Conservation (phyloP, 2,888 invertebrate genomes). For the Epistrophe grossulariae region DNA sequence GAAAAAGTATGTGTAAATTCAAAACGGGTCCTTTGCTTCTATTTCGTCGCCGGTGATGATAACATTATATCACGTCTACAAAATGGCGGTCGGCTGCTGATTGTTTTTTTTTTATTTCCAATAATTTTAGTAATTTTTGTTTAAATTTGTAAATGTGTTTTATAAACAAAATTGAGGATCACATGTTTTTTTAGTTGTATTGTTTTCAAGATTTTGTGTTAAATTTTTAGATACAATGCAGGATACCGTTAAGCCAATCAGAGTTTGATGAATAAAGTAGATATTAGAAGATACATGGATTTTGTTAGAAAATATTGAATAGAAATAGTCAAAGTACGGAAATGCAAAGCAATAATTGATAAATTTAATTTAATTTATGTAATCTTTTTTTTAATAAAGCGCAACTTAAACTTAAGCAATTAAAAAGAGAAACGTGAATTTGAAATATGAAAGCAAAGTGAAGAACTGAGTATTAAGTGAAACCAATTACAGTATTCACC, state of each 20-base stretch:
- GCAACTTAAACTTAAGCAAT: too few relatives aligned
- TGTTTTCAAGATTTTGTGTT: neutral
- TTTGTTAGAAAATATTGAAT: constrained; percentile 44
- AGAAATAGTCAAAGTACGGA: neutral
- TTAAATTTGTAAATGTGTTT: constrained; percentile 65
- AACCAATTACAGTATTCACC: too few relatives aligned
- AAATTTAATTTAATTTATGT: too few relatives aligned
- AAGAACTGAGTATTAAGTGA: too few relatives aligned
- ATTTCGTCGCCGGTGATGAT: constrained; percentile 82
- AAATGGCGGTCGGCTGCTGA: constrained; percentile 83
- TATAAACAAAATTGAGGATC: constrained; percentile 52
- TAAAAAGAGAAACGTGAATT: too few relatives aligned
- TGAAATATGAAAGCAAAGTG: too few relatives aligned
- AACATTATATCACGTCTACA: constrained; percentile 84
- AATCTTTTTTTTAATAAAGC: too few relatives aligned
- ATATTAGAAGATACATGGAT: constrained; percentile 65
- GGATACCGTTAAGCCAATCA: constrained; percentile 63
- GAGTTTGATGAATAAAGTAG: constrained; percentile 59
- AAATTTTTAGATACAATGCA: constrained; percentile 57
- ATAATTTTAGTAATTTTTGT: constrained; percentile 36
- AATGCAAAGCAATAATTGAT: too few relatives aligned
- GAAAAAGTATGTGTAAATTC: constrained; percentile 67
- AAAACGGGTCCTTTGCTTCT: constrained; percentile 78
- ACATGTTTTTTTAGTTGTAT: too few relatives aligned
- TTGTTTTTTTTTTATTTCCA: constrained; percentile 61